Evolutionary conservation across 2,113 vertebrate species (phyloP).

Genomic region (Thermophis baileyi): DNA sequence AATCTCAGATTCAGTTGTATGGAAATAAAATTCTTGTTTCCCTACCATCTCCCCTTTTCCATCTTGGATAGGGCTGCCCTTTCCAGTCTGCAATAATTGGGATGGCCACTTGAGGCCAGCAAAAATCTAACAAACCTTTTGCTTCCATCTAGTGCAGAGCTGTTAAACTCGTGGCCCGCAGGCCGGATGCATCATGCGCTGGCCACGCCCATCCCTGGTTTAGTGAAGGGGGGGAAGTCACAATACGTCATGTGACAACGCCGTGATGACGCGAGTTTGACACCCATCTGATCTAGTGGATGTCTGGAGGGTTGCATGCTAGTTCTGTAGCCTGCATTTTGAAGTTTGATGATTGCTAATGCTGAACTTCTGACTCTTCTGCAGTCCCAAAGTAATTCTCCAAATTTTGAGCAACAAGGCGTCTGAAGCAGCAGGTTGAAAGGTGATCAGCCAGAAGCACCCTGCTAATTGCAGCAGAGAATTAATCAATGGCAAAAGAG

Average conservation of each 20-base stretch:
- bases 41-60: neutral
- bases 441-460: constrained; percentile 55
- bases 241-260: no score
- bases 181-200: no score
- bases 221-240: no score
- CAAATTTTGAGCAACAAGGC: constrained; percentile 11
- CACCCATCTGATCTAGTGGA: neutral
- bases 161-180: no score
- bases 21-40: neutral
- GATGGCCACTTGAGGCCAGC: neutral
- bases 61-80: neutral
- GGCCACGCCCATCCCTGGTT: no score
- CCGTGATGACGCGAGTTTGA: no score
- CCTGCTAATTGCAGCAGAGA: constrained; percentile 57
- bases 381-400: constrained; percentile 19
- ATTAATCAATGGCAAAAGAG: constrained; percentile 62
- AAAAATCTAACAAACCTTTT: neutral
- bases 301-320: neutral
- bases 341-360: neutral
- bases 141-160: neutral
- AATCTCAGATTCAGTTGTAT: neutral
- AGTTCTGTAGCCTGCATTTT: neutral
- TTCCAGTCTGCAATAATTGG: neutral
- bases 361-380: neutral
- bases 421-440: constrained; percentile 55